phyloP scores from a whole-genome alignment of 2,113 vertebrate species.

The Nyctibius bracteatus region DNA sequence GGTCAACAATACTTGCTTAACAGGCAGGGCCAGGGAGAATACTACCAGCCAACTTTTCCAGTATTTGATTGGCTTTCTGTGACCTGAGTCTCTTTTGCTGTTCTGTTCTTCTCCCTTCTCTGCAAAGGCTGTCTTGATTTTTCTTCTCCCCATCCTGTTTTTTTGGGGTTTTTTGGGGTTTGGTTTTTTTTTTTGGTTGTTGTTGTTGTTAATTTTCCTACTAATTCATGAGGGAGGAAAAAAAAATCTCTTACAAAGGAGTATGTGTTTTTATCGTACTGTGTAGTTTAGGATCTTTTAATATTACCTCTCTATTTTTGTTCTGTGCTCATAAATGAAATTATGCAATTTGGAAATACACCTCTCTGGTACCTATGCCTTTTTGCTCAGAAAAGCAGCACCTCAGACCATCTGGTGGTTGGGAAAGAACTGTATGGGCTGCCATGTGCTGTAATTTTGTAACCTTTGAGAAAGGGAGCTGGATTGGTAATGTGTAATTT shows the following conservation, averaged over 20 bases:
- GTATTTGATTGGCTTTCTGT: background rate
- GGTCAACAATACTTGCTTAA: background rate
- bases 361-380: background rate
- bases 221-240: background rate
- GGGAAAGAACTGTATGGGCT: background rate
- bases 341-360: background rate
- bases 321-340: background rate
- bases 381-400: background rate
- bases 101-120: background rate
- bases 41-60: background rate
- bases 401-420: background rate
- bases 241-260: background rate
- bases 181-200: background rate
- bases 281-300: background rate
- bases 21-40: background rate
- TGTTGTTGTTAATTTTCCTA: background rate
- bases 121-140: background rate
- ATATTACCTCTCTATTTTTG: background rate
- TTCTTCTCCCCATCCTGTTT: background rate
- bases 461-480: constrained; percentile 8
- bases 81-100: background rate
- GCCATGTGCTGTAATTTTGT: background rate
- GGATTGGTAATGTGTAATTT: background rate
- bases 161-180: no score
- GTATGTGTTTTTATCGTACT: background rate